Conservation (phyloP, 2,888 invertebrate species). For the Taenaris catops region DNA sequence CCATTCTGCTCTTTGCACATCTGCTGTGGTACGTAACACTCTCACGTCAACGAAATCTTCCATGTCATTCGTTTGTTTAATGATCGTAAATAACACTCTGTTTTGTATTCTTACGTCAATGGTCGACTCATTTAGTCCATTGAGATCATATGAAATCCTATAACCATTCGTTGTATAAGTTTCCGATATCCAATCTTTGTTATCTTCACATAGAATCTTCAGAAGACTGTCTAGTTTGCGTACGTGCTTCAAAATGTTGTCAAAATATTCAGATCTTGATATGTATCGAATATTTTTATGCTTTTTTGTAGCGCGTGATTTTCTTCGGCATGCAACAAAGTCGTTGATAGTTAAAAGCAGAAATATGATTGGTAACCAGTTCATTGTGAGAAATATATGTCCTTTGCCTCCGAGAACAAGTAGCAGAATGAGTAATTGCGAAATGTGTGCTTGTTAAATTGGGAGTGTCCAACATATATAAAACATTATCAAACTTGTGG, state of each 20-base stretch:
- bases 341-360: background rate
- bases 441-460: background rate
- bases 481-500: background rate
- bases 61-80: constrained; percentile 1
- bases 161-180: constrained; percentile 8
- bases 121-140: constrained; percentile 4
- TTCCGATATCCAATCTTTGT: constrained; percentile 3
- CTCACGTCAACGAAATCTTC: constrained; percentile 12
- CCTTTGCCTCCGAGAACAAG: background rate
- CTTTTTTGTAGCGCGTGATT: background rate
- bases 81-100: constrained; percentile 8
- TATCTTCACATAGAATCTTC: constrained; percentile 8
- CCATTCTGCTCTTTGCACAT: constrained; percentile 7
- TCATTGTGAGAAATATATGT: constrained; percentile 1
- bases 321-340: background rate
- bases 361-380: background rate
- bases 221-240: constrained; percentile 18
- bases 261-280: constrained; percentile 4
- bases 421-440: background rate
- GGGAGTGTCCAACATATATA: no score
- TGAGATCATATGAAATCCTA: constrained; percentile 2
- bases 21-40: constrained; percentile 8
- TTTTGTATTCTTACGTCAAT: constrained; percentile 10
- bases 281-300: constrained; percentile 1
- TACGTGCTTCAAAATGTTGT: constrained; percentile 15